Conservation (phyloP, 1,140 invertebrate genomes). For the Penaeus chinensis region DNA sequence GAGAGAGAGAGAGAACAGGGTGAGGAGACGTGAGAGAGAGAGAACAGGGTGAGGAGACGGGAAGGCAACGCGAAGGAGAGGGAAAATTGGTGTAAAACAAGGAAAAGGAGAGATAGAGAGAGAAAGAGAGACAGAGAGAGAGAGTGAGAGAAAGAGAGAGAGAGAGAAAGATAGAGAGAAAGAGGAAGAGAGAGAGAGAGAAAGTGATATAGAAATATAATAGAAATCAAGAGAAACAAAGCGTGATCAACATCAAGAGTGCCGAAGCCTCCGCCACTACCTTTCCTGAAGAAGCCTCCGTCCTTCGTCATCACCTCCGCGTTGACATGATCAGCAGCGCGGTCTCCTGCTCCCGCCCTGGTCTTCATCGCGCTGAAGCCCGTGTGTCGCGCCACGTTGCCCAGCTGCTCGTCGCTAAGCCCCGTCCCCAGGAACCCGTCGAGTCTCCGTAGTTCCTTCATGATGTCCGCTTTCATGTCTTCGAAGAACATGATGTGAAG, state of each 20-base stretch:
- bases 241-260: neutral
- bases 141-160: too few species aligned
- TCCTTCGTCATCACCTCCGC: neutral
- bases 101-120: too few species aligned
- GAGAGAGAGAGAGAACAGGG: too few species aligned
- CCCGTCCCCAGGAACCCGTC: slow-evolving; percentile 79
- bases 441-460: slow-evolving; percentile 75
- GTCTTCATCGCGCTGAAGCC: neutral
- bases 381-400: slow-evolving; percentile 1
- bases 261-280: neutral
- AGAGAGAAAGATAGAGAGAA: too few species aligned
- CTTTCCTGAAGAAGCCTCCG: slow-evolving; percentile 41
- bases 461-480: slow-evolving; percentile 82
- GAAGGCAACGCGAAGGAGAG: too few species aligned
- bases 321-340: neutral
- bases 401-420: slow-evolving; percentile 74
- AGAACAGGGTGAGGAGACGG: too few species aligned
- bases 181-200: too few species aligned
- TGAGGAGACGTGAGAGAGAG: too few species aligned
- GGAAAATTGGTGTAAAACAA: too few species aligned
- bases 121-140: too few species aligned
- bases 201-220: too few species aligned
- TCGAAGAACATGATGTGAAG: slow-evolving; percentile 86
- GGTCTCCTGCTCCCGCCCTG: neutral
- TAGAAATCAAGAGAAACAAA: too few species aligned